Evolutionary conservation across 1,140 invertebrate genomes (phyloP), one percentile per base, ranked within the genome.

Genomic region (Drosophila varians): DNA sequence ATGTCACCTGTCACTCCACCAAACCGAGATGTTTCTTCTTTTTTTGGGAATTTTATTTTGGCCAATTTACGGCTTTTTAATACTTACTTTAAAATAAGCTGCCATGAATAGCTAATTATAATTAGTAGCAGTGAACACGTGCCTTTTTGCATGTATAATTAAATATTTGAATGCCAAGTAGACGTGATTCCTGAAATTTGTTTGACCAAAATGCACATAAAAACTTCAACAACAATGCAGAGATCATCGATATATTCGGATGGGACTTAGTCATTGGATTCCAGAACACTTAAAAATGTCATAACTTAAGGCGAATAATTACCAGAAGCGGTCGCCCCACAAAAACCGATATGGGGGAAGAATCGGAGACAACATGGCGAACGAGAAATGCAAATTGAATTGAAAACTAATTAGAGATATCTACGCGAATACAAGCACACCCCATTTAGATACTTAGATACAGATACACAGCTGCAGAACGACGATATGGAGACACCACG

Each of bases 351-450:
- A 48, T 25, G 14, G 31, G 7, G 28, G 12, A 34, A 16, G 14
- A n/a, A n/a, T n/a, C n/a, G n/a, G n/a, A n/a, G n/a, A n/a, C n/a
- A 31, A 49, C 23, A 46, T 48, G 42, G 40, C 28, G 53, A 64
- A 43, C 45, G 47, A 65, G 60, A 77, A 86, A 86, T 86, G 82
- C 82, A 86, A 86, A 86, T 86, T 87, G 60, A 87, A 87, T 86
- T 71, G 82, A 74, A 86, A 87, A 82, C 82, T 87, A 87, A 87
- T 86, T 86, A 86, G 64, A 82, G 69, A 82, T 86, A 87, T 82
- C 82, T 56, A 74, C 26, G 57, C 55, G 43, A 57, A 72, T 34
- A 55, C 66, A 55, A 26, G 31, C 36, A 55, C 26, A 52, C 36
- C 40, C 47, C 23, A 65, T 40, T 47, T 5, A 56, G 18, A 60